Conservation (phyloP, 1,140 invertebrate genomes). For the Notospermus geniculatus region DNA sequence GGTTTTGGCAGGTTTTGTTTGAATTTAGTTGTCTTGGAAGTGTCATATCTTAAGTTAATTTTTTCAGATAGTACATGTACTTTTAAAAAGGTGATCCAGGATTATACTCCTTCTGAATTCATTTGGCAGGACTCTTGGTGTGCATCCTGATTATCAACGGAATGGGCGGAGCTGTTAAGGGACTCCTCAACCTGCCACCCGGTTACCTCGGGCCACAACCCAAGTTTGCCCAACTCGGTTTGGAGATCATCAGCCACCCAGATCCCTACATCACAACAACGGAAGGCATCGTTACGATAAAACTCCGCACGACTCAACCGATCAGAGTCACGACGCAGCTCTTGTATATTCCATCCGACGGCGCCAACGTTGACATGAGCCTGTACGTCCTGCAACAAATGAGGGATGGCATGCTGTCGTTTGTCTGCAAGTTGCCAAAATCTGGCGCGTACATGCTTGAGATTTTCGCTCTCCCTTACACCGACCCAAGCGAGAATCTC, state of each 20-base stretch:
- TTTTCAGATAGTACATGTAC: too few species aligned
- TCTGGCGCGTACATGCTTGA: slow-evolving; percentile 54
- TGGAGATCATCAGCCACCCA: slow-evolving; percentile 43
- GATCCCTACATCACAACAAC: slow-evolving; percentile 51
- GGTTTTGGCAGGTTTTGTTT: too few species aligned
- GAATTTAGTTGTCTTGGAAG: too few species aligned
- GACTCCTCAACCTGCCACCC: slow-evolving; percentile 47
- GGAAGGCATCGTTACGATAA: slow-evolving; percentile 42
- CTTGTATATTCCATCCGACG: slow-evolving; percentile 28
- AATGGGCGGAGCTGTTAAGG: too few species aligned
- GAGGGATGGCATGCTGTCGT: slow-evolving; percentile 35
- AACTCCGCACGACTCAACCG: slow-evolving; percentile 32
- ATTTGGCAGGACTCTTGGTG: too few species aligned
- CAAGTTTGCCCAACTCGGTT: slow-evolving; percentile 46
- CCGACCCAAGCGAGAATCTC: slow-evolving; percentile 46
- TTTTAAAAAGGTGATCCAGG: too few species aligned
- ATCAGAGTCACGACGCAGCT: slow-evolving; percentile 53
- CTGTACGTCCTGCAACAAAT: slow-evolving; percentile 49
- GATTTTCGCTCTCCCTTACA: slow-evolving; percentile 49
- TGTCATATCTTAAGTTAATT: too few species aligned
- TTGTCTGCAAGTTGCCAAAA: slow-evolving; percentile 41
- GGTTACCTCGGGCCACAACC: slow-evolving; percentile 53
- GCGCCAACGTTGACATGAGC: slow-evolving; percentile 32
- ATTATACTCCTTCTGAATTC: too few species aligned
- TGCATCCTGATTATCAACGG: too few species aligned